phyloP scores from a whole-genome alignment of 1,140 invertebrate genomes.

The Listronotus oregonensis region DNA sequence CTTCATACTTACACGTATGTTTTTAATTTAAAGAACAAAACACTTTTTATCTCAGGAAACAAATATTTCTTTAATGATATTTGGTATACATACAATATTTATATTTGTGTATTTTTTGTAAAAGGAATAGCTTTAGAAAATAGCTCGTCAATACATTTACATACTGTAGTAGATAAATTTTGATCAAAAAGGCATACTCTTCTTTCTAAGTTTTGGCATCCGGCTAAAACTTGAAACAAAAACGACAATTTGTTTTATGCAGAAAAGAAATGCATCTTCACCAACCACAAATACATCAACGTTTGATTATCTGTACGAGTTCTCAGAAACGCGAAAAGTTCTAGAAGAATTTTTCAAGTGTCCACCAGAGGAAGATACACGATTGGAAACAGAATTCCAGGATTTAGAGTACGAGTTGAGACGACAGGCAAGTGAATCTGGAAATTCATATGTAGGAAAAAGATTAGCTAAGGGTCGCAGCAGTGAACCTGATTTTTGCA shows the following conservation, averaged over 20 bases:
- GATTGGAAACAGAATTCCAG: constrained; percentile 55
- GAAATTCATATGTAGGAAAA: constrained; percentile 82
- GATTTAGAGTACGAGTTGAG: constrained; percentile 85
- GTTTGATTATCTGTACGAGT: constrained; percentile 87
- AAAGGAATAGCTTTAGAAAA: too few relatives aligned
- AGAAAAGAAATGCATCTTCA: constrained; percentile 36
- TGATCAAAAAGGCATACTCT: too few relatives aligned
- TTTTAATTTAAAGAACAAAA: too few relatives aligned
- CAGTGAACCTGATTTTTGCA: constrained; percentile 50
- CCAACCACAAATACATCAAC: constrained; percentile 57
- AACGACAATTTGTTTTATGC: constrained; percentile 13
- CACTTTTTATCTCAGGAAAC: too few relatives aligned
- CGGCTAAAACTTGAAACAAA: not conserved
- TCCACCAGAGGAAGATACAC: constrained; percentile 63
- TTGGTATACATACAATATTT: too few relatives aligned
- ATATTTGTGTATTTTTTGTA: too few relatives aligned
- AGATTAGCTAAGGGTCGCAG: constrained; percentile 69
- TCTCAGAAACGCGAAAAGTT: constrained; percentile 88
- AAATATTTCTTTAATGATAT: too few relatives aligned
- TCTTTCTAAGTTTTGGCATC: not conserved
- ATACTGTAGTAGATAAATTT: too few relatives aligned
- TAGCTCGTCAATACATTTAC: too few relatives aligned
- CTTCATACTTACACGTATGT: too few relatives aligned
- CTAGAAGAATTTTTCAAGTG: constrained; percentile 90
- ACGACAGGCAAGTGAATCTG: constrained; percentile 63